Conservation (phyloP, 2,113 vertebrate species). For the Neofelis nebulosa region DNA sequence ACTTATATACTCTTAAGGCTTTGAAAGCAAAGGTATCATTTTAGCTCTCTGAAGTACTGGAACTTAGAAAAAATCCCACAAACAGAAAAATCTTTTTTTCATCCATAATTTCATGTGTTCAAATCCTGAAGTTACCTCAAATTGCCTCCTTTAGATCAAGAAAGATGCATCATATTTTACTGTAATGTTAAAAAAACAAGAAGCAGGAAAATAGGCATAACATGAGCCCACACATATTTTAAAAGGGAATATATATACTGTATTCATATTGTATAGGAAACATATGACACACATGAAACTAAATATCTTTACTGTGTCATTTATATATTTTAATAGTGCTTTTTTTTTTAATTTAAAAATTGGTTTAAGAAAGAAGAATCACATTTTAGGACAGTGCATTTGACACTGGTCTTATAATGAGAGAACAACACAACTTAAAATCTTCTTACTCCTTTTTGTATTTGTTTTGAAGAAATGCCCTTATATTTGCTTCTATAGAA, state of each 20-base stretch:
- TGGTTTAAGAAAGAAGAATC: neutral
- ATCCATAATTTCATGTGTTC: neutral
- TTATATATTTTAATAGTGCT: neutral
- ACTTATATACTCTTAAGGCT: neutral
- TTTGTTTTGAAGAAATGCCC: constrained; percentile 18
- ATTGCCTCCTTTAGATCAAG: constrained; percentile 36
- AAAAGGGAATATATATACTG: neutral
- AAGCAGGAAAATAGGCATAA: neutral
- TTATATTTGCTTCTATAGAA: constrained; percentile 30
- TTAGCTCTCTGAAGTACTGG: neutral
- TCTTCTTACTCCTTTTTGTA: constrained; percentile 3
- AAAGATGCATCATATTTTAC: neutral
- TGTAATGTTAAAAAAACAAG: constrained; percentile 13
- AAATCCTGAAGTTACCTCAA: constrained; percentile 32
- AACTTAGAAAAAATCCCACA: neutral
- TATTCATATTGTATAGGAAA: neutral
- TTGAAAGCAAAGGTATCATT: constrained; percentile 25
- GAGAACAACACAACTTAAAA: constrained; percentile 9
- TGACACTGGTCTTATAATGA: neutral
- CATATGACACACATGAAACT: neutral
- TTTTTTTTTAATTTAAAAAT: neutral
- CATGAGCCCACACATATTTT: neutral
- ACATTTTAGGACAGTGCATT: constrained; percentile 21
- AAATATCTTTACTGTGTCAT: neutral
- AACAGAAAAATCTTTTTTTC: neutral